Evolutionary conservation across 2,888 invertebrate genomes (phyloP).

Genomic region (Lycophotia porphyrea): DNA sequence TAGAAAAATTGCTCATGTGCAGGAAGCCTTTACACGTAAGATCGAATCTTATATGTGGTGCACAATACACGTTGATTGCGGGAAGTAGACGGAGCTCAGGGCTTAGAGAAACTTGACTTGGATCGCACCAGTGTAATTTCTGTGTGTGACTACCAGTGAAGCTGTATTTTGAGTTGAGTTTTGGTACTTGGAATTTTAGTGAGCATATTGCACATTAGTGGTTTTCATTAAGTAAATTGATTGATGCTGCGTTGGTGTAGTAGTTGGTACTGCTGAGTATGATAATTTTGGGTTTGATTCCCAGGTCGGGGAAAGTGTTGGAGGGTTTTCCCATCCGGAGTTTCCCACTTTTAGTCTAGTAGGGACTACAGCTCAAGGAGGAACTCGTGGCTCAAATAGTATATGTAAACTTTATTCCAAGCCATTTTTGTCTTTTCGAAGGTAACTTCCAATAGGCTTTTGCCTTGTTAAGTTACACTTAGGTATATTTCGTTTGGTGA

Average conservation of each 20-base stretch:
- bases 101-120: conserved; percentile 25
- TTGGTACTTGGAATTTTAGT: conserved; percentile 10
- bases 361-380: too few relatives aligned
- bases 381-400: too few relatives aligned
- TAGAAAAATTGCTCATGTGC: neutral
- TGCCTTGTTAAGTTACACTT: neutral
- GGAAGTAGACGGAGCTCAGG: neutral
- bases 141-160: conserved; percentile 5
- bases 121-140: conserved; percentile 1
- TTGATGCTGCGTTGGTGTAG: neutral
- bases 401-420: neutral
- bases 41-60: conserved; percentile 28
- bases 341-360: too few relatives aligned
- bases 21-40: neutral
- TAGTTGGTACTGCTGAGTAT: neutral
- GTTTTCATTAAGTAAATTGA: neutral
- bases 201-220: neutral
- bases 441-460: too few relatives aligned
- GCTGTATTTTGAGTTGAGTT: neutral
- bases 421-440: neutral
- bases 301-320: neutral
- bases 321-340: too few relatives aligned
- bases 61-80: conserved; percentile 55
- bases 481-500: neutral
- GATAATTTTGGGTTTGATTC: neutral